phyloP scores from a whole-genome alignment of 1,140 invertebrate genomes.

The Drosophila athabasca region DNA sequence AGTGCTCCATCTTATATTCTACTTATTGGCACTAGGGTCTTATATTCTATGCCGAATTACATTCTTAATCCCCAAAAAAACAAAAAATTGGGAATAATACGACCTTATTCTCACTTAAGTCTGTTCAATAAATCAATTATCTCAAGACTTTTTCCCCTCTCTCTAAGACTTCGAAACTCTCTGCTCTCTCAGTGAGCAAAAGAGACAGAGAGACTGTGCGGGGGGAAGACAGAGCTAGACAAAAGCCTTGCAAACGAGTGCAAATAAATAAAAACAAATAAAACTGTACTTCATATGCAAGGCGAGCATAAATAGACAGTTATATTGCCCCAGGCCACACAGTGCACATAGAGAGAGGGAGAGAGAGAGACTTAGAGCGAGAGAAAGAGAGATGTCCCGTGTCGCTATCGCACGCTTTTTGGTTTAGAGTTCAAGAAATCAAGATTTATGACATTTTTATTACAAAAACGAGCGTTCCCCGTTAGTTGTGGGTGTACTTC shows the following conservation, averaged over 20 bases:
- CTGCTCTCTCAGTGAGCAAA: background rate
- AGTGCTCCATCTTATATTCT: too few species aligned
- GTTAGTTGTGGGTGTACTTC: slow-evolving; percentile 62
- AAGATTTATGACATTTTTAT: slow-evolving; percentile 83
- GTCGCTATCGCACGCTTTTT: slow-evolving; percentile 71
- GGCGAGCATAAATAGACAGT: slow-evolving; percentile 75
- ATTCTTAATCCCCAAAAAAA: too few species aligned
- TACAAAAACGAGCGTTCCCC: slow-evolving; percentile 67
- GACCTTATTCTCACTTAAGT: slow-evolving; percentile 11
- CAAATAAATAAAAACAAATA: slow-evolving; percentile 80
- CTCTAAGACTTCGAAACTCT: too few species aligned
- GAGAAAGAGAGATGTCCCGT: slow-evolving; percentile 27
- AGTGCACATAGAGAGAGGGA: slow-evolving; percentile 5
- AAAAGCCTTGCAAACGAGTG: slow-evolving; percentile 40
- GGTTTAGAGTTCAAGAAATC: slow-evolving; percentile 78
- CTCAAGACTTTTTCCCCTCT: background rate
- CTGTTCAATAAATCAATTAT: slow-evolving; percentile 41
- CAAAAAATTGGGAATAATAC: too few species aligned
- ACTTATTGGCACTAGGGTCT: too few species aligned
- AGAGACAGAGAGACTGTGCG: background rate
- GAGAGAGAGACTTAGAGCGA: slow-evolving; percentile 7
- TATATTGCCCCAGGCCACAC: slow-evolving; percentile 61
- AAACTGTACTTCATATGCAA: slow-evolving; percentile 75
- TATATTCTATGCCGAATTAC: too few species aligned
- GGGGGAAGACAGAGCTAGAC: background rate